Evolutionary conservation across 2,797 vertebrate species (phyloP), one percentile per base, ranked within the genome.

Genomic region (Argyrosomus regius): DNA sequence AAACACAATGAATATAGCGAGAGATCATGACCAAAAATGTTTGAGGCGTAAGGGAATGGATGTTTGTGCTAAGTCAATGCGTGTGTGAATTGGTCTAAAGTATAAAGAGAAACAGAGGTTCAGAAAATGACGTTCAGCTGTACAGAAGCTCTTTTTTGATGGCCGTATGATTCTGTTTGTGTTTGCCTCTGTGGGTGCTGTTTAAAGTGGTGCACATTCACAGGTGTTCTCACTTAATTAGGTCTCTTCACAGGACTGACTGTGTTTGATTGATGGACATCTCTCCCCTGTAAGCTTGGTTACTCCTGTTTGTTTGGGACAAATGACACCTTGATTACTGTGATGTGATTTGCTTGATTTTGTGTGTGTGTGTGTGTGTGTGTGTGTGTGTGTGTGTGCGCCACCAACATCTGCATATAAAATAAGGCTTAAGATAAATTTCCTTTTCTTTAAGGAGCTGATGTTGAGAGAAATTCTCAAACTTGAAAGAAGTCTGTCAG

Each of bases 1-100:
- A 16, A 77, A 54, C 18, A 39, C 63, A 50, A 78, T 75, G 43
- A 76, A 69, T 83, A 63, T 39, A 39, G 59, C n/a, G 35, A 73
- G 41, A 73, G 58, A 70, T 75, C 22, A 48, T 52, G 63, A 78
- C 35, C 18, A 57, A 58, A 57, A 70, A 26, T 48, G 31, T 62
- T n/a, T 24, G 50, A 62, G 41, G 64, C 75, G 50, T 26, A 39
- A 48, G 75, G 84, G 69, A 69, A 57, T 64, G 26, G 43, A 56
- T 61, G 68, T 35, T 2, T 53, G 49, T 72, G 67, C 26, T 78
- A 54, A 77, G 59, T 68, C 53, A 39, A 16, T 71, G 22, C 5
- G 3, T 59, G 18, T 78, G 58, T 68, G 56, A 75, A 63, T 58
- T 26, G 12, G 22, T 22, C 22, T 22, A 22, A 22, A n/a, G 10